Percentiles rank a stretch among this genome's conserved stretches.
phyloP scores from a whole-genome alignment of 2,797 vertebrate species.

The Falco novaeseelandiae region DNA sequence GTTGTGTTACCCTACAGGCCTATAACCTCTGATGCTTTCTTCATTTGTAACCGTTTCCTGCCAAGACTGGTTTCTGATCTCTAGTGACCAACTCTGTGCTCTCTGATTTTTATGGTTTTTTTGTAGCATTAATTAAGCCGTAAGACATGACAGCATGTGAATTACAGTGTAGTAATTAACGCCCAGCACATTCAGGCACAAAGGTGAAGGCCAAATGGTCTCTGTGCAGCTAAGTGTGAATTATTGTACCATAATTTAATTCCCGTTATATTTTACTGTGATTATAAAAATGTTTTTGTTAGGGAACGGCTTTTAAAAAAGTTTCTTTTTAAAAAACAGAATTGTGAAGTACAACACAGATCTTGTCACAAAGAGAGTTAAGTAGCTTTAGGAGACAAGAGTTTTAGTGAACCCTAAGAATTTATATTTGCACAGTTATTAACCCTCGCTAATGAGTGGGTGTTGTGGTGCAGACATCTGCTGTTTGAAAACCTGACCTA shows the following conservation, averaged over 20 bases:
- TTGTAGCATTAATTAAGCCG: neutral
- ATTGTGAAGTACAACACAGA: neutral
- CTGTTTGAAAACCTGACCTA: neutral
- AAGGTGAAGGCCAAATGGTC: slow-evolving; percentile 58
- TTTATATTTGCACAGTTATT: neutral
- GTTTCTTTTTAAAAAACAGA: neutral
- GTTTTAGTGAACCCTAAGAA: neutral
- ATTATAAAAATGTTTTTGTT: slow-evolving; percentile 64
- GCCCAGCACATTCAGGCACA: slow-evolving; percentile 13
- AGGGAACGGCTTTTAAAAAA: slow-evolving; percentile 64
- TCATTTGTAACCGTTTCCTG: neutral
- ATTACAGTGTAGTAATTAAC: slow-evolving; percentile 48
- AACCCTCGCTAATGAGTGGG: neutral
- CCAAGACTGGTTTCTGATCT: neutral
- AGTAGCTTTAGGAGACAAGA: neutral
- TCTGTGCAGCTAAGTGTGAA: slow-evolving; percentile 29
- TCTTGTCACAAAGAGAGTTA: neutral
- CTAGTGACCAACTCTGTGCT: neutral
- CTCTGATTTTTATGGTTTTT: neutral
- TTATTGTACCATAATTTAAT: slow-evolving; percentile 42
- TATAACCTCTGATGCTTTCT: neutral
- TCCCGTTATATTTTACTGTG: slow-evolving; percentile 64
- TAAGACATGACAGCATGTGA: slow-evolving; percentile 36
- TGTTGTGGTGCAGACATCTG: neutral
- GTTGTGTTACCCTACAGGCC: neutral